Base-by-base conservation (phyloP, 2,888 invertebrate species). In the Lasioglossum zephyrum region DNA sequence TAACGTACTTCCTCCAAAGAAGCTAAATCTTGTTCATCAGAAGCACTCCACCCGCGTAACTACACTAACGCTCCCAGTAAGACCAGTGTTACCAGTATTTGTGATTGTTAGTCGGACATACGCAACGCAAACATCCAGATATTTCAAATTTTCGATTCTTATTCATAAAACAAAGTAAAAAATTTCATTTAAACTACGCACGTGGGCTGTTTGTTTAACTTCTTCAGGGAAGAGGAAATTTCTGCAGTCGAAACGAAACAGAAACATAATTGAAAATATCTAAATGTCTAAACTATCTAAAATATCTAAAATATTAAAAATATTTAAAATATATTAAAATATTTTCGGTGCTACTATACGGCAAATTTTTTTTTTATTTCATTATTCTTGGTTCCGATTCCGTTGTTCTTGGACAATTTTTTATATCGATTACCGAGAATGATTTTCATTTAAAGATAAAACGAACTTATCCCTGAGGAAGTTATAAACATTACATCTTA, bases 161-260 rank as follows among this genome's bases (percentile, higher is more conserved):
- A 85, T 81, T 18, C 47, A 53, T 82, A 82, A 79, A 86, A 81
- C 60, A 75, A 87, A 84, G 87, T 87, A 84, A 87, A 84, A 84
- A 87, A 84, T 81, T 69, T 26, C 18, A 44, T 70, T 74, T 79
- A 77, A 66, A 78, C 81, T 79, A 86, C 74, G 4, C 44, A 63
- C 72, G 79, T 18, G 18, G 44, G n/a, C 16, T 82, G 44, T 22
- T 53, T 22, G 16, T 57, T 80, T 87, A 57, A 57, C 57, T 4
- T 57, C n/a, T 57, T 57, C 57, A n/a, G 57, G 57, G 57, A 57
- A 4, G n/a, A 57, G 11, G n/a, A n/a, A 57, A 22, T n/a, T n/a
- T 57, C 57, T 57, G 11, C 11, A 57, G 11, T 57, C 22, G n/a
- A 57, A 57, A 57, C n/a, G 9, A 9, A 8, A 5, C 39, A 39